These are phyloP conservation scores for Hippocampus comes DNA, from an alignment of 2,113 vertebrate genomes.

Conservation along the genomic window DNA sequence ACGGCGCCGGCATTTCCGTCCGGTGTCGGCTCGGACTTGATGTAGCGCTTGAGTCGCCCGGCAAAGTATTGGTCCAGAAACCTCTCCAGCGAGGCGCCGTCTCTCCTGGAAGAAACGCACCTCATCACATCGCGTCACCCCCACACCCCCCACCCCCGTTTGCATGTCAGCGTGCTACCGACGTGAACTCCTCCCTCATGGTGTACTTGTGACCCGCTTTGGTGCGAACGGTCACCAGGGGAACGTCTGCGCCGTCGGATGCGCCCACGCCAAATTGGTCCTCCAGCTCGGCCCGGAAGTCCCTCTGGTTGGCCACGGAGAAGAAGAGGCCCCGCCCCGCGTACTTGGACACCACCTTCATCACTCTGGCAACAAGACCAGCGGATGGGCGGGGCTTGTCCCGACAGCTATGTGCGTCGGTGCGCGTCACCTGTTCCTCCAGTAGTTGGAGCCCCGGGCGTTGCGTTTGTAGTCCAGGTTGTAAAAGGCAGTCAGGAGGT, in stretches of 20 bases:
- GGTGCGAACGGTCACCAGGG: constrained; percentile 70
- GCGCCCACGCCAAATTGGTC: constrained; percentile 71
- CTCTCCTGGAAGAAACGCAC: constrained; percentile 54
- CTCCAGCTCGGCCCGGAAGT: constrained; percentile 71
- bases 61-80: constrained; percentile 73
- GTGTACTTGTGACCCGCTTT: constrained; percentile 70
- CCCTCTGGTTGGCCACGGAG: constrained; percentile 69
- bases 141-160: too few relatives aligned
- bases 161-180: constrained; percentile 27
- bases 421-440: constrained; percentile 73
- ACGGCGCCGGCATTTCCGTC: constrained; percentile 62
- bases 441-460: constrained; percentile 71
- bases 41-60: constrained; percentile 66
- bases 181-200: constrained; percentile 80
- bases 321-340: constrained; percentile 58
- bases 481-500: constrained; percentile 70
- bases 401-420: background rate
- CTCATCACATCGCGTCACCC: background rate
- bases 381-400: background rate
- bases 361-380: constrained; percentile 56
- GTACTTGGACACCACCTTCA: constrained; percentile 69
- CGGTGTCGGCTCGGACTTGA: constrained; percentile 71
- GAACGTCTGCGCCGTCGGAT: constrained; percentile 62
- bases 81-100: constrained; percentile 69
- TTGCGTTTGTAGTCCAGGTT: constrained; percentile 72